Percentiles rank a stretch among this genome's conserved stretches.
Evolutionary conservation across 2,797 vertebrate genomes (phyloP).

Genomic region (Pseudochaenichthys georgianus): DNA sequence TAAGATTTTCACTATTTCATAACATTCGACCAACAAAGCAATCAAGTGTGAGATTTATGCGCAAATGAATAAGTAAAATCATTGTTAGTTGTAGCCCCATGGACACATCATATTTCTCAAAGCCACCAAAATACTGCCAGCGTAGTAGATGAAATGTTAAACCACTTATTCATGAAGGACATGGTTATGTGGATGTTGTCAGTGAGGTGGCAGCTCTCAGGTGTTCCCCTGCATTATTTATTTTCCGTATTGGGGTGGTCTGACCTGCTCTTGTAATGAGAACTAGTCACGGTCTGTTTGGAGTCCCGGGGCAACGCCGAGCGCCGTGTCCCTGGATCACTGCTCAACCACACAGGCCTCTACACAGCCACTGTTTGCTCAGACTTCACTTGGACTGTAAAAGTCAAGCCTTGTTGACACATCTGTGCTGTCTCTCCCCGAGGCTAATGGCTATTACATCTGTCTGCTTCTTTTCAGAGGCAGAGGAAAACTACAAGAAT

Average conservation of each 20-base stretch:
- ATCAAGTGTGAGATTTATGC: neutral
- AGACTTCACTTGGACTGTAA: slow-evolving; percentile 78
- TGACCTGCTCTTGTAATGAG: slow-evolving; percentile 82
- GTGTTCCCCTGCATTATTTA: slow-evolving; percentile 82
- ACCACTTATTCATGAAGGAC: slow-evolving; percentile 61
- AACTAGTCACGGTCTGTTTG: slow-evolving; percentile 82
- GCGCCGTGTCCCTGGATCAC: slow-evolving; percentile 76
- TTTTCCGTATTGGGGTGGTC: slow-evolving; percentile 81
- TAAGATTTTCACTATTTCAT: no score
- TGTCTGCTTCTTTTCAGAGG: slow-evolving; percentile 74
- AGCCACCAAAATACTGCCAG: slow-evolving; percentile 7
- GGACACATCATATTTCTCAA: neutral
- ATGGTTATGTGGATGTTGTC: slow-evolving; percentile 67
- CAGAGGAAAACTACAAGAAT: slow-evolving; percentile 67
- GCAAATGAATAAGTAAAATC: neutral
- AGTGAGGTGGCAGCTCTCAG: slow-evolving; percentile 75
- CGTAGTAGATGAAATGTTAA: slow-evolving; percentile 56
- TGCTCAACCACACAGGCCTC: slow-evolving; percentile 80
- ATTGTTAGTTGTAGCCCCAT: neutral
- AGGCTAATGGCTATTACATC: slow-evolving; percentile 81
- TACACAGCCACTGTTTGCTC: slow-evolving; percentile 77
- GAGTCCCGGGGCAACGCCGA: slow-evolving; percentile 75
- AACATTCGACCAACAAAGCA: neutral
- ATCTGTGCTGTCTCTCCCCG: slow-evolving; percentile 75
- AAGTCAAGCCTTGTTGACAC: slow-evolving; percentile 81